Evolutionary conservation across 1,140 invertebrate species (phyloP), one percentile per base, ranked within the genome.

Genomic region (Dolichoris vasculosae): DNA sequence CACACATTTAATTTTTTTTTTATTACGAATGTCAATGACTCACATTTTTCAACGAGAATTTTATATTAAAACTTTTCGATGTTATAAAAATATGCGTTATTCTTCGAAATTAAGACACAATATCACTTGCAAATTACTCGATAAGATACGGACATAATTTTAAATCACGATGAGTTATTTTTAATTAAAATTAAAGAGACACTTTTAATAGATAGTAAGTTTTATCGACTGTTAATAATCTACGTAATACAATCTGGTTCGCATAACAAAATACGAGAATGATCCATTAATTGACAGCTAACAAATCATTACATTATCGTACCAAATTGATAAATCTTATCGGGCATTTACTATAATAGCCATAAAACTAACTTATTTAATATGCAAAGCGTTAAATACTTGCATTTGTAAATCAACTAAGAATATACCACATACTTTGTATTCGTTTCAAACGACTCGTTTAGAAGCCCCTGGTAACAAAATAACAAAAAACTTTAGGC

Each of bases 281-380:
- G 80, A 86, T 73, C 79, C 73, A 86, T 75, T 86, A 82, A 86
- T 86, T 77, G 80, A 86, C 84, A 82, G 80, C 55, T 48, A 77
- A 86, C 73, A 82, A 86, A 82, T 82, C 71, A 82, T 82, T 82
- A 67, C 23, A 81, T 69, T 82, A 86, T 82, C 79, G 63, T 59
- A 64, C 73, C n/a, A 69, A 85, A 86, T 86, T 86, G 84, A 86
- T 86, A 82, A 86, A 86, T 86, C 46, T 67, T 69, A 86, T 86
- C 84, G 35, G 7, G 38, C 71, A 23, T 76, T 30, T 67, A 82
- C 80, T 78, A 82, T 78, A 86, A 86, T 78, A 82, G 73, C 84
- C 40, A 69, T 82, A 78, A 67, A 82, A 81, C 40, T 9, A 55
- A 71, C 73, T 55, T 75, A 73, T 73, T 43, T 43, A 4, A 40